Percentiles rank a stretch among this genome's conserved stretches.
Conservation (phyloP, 2,113 vertebrate species). For the Potamarius usumacintae region DNA sequence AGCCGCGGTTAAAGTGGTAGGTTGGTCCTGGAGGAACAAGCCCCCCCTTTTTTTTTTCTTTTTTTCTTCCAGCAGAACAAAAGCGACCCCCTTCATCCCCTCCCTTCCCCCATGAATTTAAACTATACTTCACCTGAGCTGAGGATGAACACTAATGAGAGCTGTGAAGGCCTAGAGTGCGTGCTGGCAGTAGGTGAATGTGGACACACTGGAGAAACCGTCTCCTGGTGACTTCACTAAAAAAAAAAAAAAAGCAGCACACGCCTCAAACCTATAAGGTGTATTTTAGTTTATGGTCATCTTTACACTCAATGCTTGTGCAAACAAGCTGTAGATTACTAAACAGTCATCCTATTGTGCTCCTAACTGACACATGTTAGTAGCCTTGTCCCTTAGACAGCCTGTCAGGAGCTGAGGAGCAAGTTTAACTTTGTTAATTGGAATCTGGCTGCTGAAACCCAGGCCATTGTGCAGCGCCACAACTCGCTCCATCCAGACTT, state of each 20-base stretch:
- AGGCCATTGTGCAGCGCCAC: slow-evolving; percentile 41
- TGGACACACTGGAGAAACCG: background rate
- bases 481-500: slow-evolving; percentile 57
- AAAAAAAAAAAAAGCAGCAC: background rate
- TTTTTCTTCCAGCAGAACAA: slow-evolving; percentile 75
- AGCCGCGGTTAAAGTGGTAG: slow-evolving; percentile 76
- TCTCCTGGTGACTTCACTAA: slow-evolving; percentile 18
- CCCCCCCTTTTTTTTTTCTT: slow-evolving; percentile 55
- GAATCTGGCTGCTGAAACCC: slow-evolving; percentile 48
- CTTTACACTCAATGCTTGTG: background rate
- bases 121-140: slow-evolving; percentile 75
- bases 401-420: slow-evolving; percentile 3
- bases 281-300: background rate
- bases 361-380: background rate
- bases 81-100: slow-evolving; percentile 59
- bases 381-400: background rate
- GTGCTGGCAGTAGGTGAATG: background rate
- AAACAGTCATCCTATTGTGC: background rate
- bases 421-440: slow-evolving; percentile 45
- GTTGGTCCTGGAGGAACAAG: slow-evolving; percentile 72
- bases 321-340: background rate
- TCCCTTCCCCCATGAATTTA: slow-evolving; percentile 53
- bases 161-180: slow-evolving; percentile 51
- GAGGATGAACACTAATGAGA: slow-evolving; percentile 50
- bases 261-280: background rate